Evolutionary conservation across 2,888 invertebrate species (phyloP).

Genomic region (Phyto melanocephala): DNA sequence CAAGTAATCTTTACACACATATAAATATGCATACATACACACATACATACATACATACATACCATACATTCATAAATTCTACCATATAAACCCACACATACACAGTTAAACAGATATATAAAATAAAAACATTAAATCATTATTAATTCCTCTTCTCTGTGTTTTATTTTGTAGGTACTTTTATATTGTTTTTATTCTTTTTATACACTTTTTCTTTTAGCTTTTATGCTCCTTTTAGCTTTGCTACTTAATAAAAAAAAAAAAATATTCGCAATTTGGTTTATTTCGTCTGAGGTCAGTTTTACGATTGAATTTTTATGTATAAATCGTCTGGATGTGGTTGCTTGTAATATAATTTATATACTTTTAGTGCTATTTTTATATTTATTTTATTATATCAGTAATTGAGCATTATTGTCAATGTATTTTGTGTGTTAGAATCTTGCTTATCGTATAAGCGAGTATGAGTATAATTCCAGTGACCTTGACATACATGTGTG

Average conservation of each 20-base stretch:
- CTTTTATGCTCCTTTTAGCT: conserved; percentile 54
- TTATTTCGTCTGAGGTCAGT: conserved; percentile 63
- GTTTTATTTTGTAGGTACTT: conserved; percentile 10
- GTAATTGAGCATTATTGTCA: neutral
- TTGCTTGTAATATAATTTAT: conserved; percentile 29
- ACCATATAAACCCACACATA: too few species aligned
- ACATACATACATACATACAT: neutral
- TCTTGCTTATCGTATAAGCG: neutral
- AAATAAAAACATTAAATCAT: conserved; percentile 6
- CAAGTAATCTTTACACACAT: too few species aligned
- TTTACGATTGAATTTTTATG: conserved; percentile 50
- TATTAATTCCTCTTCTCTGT: neutral
- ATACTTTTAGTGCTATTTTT: conserved; percentile 45
- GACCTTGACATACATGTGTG: too few species aligned
- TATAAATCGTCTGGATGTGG: neutral
- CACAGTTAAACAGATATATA: too few species aligned
- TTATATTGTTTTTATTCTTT: neutral
- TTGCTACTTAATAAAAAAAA: too few species aligned
- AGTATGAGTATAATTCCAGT: too few species aligned
- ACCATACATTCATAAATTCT: too few species aligned
- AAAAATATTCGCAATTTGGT: conserved; percentile 54
- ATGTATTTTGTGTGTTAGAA: neutral
- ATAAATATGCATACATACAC: neutral
- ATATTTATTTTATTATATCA: conserved; percentile 26
- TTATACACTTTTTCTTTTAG: neutral